phyloP scores from a whole-genome alignment of 2,113 vertebrate genomes.

The Odocoileus virginianus region DNA sequence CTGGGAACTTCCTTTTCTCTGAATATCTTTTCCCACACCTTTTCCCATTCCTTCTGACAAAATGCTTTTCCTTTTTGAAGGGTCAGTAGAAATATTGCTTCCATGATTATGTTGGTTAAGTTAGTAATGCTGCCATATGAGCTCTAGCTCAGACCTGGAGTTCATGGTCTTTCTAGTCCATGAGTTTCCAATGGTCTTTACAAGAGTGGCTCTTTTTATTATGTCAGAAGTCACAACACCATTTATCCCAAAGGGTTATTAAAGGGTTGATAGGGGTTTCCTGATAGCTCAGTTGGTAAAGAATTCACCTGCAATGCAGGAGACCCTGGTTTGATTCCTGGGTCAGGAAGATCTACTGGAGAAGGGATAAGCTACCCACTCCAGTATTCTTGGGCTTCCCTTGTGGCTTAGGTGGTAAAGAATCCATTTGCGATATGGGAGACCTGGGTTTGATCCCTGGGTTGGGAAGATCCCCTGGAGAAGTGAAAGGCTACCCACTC shows the following conservation, averaged over 20 bases:
- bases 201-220: background rate
- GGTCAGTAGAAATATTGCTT: background rate
- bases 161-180: background rate
- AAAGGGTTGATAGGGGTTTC: background rate
- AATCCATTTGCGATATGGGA: background rate
- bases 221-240: background rate
- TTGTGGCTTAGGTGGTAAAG: background rate
- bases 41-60: background rate
- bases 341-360: background rate
- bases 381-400: background rate
- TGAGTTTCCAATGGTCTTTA: background rate
- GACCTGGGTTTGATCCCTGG: background rate
- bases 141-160: background rate
- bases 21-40: background rate
- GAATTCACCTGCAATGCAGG: background rate
- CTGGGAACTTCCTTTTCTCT: background rate
- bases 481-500: background rate
- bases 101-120: background rate
- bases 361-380: background rate
- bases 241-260: background rate
- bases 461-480: background rate
- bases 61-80: background rate
- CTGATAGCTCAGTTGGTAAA: background rate
- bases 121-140: fast-evolving
- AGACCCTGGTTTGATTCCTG: background rate